Conservation (phyloP, 1,140 invertebrate genomes). For the Drosophila pandora region DNA sequence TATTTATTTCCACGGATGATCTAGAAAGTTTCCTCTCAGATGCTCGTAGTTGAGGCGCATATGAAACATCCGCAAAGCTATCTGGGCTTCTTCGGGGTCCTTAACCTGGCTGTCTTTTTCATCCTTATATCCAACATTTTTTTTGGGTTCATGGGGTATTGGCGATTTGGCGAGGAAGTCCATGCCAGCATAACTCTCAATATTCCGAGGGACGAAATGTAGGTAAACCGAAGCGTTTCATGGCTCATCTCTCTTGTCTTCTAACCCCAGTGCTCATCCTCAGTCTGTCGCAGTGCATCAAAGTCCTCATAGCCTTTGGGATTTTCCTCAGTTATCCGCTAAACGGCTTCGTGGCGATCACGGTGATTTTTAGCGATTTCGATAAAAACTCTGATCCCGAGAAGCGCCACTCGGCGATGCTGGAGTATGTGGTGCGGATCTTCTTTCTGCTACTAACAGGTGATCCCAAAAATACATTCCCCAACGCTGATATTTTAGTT, state of each 20-base stretch:
- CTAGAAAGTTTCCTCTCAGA: conserved; percentile 9
- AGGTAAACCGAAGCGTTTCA: conserved; percentile 8
- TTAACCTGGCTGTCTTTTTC: conserved; percentile 58
- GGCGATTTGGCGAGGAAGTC: conserved; percentile 57
- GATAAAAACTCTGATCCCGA: neutral
- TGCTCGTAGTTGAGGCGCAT: conserved; percentile 66
- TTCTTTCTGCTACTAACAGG: conserved; percentile 50
- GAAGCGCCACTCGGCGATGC: neutral
- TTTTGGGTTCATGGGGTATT: conserved; percentile 65
- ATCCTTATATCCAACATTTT: conserved; percentile 58
- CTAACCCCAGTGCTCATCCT: neutral
- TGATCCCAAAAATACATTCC: neutral
- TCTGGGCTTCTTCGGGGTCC: conserved; percentile 56
- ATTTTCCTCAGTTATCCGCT: conserved; percentile 66
- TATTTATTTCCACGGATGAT: neutral
- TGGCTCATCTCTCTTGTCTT: neutral
- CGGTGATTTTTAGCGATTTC: conserved; percentile 59
- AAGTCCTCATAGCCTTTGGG: conserved; percentile 46
- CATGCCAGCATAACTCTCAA: conserved; percentile 63
- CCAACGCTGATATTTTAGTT: too few species aligned
- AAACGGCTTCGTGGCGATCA: conserved; percentile 62
- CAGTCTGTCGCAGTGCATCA: conserved; percentile 59
- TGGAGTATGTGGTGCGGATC: conserved; percentile 44
- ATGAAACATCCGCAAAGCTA: conserved; percentile 57
- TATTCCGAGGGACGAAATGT: conserved; percentile 56